Evolutionary conservation across 1,140 invertebrate species (phyloP), one percentile per base, ranked within the genome.

Genomic region (Halesus radiatus): DNA sequence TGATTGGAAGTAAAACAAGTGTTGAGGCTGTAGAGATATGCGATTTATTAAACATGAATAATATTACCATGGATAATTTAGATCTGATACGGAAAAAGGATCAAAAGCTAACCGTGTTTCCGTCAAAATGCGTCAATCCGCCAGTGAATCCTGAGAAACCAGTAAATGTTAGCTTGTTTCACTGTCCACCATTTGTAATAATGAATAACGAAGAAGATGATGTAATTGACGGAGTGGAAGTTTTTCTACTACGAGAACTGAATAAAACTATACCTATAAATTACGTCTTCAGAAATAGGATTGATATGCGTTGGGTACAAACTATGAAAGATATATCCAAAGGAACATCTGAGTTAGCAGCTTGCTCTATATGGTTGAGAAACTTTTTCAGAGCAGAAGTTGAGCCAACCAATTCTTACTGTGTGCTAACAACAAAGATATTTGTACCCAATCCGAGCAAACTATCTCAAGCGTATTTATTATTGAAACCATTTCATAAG

Each of bases 151-250:
- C 18, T 8, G 50, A 52, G 16, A 58, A 56, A 20, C 8, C 22
- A 16, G 10, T 78, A 7, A 54, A 53, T 29, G 16, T 78, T 10
- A 78, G 76, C n/a, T 10, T 78, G 53, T 78, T 78, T n/a, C 60
- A 78, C 26, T 78, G 76, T 32, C 76, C 76, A 10, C 76, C 76
- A 3, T 78, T 68, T 54, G 62, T 78, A 3, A 60, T 75, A 4
- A 32, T 64, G 74, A 32, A 78, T 68, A 32, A 20, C 13, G 22
- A n/a, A 2, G 52, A 10, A 22, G 8, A 78, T 6, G 18, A 66
- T 26, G 62, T 54, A n/a, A 20, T 23, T 16, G 26, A 7, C 8
- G 76, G 76, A 53, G 62, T 78, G 3, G 76, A 78, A 54, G 22
- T 20, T 32, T 23, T 78, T 15, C 26, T 78, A 53, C 53, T 66